These are phyloP conservation scores for Oophaga pumilio DNA, from an alignment of 2,113 vertebrate genomes.

Conservation along the genomic window DNA sequence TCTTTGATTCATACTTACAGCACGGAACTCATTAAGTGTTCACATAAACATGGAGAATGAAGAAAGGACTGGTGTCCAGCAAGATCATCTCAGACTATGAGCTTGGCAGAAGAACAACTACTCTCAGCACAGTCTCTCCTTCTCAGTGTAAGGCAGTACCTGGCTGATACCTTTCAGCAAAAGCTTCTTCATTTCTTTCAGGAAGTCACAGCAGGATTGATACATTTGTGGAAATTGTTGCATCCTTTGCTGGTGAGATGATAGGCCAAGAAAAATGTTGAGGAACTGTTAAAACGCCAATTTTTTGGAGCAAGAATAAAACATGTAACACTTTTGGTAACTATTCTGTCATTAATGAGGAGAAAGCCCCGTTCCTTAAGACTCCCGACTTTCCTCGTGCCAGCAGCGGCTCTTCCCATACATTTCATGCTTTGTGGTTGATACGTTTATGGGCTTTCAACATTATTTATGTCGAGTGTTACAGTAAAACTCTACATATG, in stretches of 20 bases:
- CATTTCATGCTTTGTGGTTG: not conserved
- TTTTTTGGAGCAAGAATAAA: not conserved
- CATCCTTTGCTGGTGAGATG: not conserved
- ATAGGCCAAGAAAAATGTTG: conserved; percentile 10
- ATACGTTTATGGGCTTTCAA: conserved; percentile 30
- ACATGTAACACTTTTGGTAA: not conserved
- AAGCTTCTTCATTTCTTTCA: not conserved
- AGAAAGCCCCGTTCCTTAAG: not conserved
- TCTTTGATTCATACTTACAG: conserved; percentile 24
- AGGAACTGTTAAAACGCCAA: not conserved
- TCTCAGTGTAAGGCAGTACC: not conserved
- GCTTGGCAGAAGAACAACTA: conserved; percentile 1
- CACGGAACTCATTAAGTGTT: conserved; percentile 35
- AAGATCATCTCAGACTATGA: not conserved
- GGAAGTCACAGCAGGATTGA: conserved; percentile 2
- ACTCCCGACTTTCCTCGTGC: conserved; percentile 2
- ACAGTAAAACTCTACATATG: conserved; percentile 21
- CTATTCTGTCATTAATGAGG: conserved; percentile 1
- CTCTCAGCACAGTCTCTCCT: not conserved
- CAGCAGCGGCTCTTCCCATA: conserved; percentile 5
- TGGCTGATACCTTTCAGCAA: not conserved
- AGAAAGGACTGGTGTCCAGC: not conserved
- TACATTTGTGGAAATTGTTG: conserved; percentile 18
- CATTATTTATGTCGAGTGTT: conserved; percentile 36
- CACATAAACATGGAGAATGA: conserved; percentile 9